Conservation (phyloP, 2,888 invertebrate species). For the Cantharis rustica region DNA sequence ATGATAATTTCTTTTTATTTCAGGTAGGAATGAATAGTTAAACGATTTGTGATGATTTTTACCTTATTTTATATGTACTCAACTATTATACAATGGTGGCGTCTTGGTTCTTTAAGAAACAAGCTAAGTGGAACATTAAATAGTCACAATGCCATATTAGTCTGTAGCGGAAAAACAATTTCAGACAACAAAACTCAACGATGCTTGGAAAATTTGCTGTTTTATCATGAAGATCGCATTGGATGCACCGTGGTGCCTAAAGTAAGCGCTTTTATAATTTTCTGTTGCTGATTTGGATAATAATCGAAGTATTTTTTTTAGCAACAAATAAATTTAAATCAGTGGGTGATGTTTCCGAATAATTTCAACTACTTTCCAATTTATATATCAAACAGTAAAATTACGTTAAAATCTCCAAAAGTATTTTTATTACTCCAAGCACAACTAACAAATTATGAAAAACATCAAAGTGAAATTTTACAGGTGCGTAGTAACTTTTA, state of each 20-base stretch:
- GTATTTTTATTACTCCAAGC: slow-evolving; percentile 47
- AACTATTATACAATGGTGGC: slow-evolving; percentile 81
- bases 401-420: slow-evolving; percentile 40
- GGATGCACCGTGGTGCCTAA: slow-evolving; percentile 63
- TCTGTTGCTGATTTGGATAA: neutral
- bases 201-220: slow-evolving; percentile 64
- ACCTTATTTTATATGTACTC: slow-evolving; percentile 84
- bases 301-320: neutral
- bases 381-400: slow-evolving; percentile 39
- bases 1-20: neutral
- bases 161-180: slow-evolving; percentile 46
- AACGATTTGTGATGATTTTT: slow-evolving; percentile 64
- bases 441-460: slow-evolving; percentile 45
- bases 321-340: slow-evolving; percentile 56
- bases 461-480: slow-evolving; percentile 49
- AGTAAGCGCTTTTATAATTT: slow-evolving; percentile 50
- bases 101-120: slow-evolving; percentile 70
- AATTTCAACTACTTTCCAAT: slow-evolving; percentile 54
- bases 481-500: slow-evolving; percentile 40
- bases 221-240: slow-evolving; percentile 59
- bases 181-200: slow-evolving; percentile 44
- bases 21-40: neutral
- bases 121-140: slow-evolving; percentile 63
- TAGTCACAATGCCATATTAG: slow-evolving; percentile 50
- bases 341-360: slow-evolving; percentile 60